These are phyloP conservation scores for Neoascia interrupta DNA, from an alignment of 2,888 invertebrate genomes.

Conservation along the genomic window DNA sequence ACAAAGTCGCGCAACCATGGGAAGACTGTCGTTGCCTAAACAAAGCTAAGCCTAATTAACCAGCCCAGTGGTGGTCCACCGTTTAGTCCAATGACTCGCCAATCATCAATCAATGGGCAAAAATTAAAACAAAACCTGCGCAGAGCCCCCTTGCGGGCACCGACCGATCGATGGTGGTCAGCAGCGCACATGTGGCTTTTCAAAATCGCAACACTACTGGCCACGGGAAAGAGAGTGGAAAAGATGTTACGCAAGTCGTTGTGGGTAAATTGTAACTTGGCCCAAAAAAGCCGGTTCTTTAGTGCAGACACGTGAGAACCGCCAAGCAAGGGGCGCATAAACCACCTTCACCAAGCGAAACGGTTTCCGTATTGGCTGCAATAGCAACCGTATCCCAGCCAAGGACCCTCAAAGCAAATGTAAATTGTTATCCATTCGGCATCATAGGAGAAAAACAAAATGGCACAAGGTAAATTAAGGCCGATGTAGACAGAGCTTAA, in stretches of 20 bases:
- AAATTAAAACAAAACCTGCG: slow-evolving; percentile 43
- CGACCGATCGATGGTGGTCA: background rate
- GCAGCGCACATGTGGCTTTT: slow-evolving; percentile 5
- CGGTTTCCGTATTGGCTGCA: slow-evolving; percentile 40
- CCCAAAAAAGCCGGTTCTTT: slow-evolving; percentile 56
- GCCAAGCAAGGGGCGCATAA: slow-evolving; percentile 41
- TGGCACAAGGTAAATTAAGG: slow-evolving; percentile 32
- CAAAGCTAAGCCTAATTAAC: slow-evolving; percentile 18
- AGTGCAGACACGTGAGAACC: slow-evolving; percentile 44
- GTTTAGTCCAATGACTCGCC: slow-evolving; percentile 19
- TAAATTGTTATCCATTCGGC: slow-evolving; percentile 35
- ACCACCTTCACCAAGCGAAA: slow-evolving; percentile 61
- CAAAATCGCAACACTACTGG: slow-evolving; percentile 35
- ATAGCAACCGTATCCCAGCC: background rate
- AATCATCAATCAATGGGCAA: slow-evolving; percentile 51
- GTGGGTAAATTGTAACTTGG: slow-evolving; percentile 6
- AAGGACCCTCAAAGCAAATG: slow-evolving; percentile 24
- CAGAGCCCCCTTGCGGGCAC: slow-evolving; percentile 38
- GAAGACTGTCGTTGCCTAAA: slow-evolving; percentile 6
- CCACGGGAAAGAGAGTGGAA: slow-evolving; percentile 42
- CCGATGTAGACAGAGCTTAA: slow-evolving; percentile 34
- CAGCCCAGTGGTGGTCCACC: slow-evolving; percentile 4
- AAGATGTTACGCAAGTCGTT: slow-evolving; percentile 44
- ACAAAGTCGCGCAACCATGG: slow-evolving; percentile 7
- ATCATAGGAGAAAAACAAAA: slow-evolving; percentile 40